Evolutionary conservation across 1,140 invertebrate species (phyloP).

Genomic region (Plodia interpunctella): DNA sequence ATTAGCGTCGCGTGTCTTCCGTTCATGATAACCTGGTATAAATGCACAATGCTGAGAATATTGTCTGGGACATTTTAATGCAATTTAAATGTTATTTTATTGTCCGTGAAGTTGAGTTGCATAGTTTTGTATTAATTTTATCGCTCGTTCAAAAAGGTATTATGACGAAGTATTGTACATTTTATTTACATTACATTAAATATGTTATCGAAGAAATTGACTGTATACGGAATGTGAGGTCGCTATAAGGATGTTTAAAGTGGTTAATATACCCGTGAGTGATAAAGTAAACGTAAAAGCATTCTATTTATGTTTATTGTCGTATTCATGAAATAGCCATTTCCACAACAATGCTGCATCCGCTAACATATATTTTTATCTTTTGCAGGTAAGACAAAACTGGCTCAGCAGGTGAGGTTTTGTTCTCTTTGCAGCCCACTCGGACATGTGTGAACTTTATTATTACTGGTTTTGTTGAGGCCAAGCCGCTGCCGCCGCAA

Average conservation of each 20-base stretch:
- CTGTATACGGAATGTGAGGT: too few relatives aligned
- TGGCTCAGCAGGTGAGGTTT: slow-evolving; percentile 56
- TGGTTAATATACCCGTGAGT: neutral
- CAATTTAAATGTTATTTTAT: neutral
- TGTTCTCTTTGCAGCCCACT: slow-evolving; percentile 46
- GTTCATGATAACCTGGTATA: slow-evolving; percentile 26
- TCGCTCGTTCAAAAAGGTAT: neutral
- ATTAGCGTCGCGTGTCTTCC: neutral
- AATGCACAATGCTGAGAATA: slow-evolving; percentile 1
- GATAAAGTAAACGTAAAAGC: neutral
- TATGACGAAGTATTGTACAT: too few relatives aligned
- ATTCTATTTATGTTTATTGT: neutral
- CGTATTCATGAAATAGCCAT: neutral
- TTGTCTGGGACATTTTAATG: neutral
- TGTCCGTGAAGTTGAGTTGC: neutral
- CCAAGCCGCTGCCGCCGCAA: neutral
- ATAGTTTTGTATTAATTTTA: neutral
- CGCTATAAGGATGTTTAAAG: too few relatives aligned
- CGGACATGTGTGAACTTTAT: slow-evolving; percentile 65
- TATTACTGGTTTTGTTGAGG: slow-evolving; percentile 50
- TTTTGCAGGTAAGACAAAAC: slow-evolving; percentile 61
- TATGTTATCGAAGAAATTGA: too few relatives aligned
- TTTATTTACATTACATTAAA: too few relatives aligned
- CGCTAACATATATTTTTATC: slow-evolving; percentile 51
- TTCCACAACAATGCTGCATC: slow-evolving; percentile 15